Conservation (phyloP, 2,113 vertebrate genomes). For the Chelonoidis abingdonii region DNA sequence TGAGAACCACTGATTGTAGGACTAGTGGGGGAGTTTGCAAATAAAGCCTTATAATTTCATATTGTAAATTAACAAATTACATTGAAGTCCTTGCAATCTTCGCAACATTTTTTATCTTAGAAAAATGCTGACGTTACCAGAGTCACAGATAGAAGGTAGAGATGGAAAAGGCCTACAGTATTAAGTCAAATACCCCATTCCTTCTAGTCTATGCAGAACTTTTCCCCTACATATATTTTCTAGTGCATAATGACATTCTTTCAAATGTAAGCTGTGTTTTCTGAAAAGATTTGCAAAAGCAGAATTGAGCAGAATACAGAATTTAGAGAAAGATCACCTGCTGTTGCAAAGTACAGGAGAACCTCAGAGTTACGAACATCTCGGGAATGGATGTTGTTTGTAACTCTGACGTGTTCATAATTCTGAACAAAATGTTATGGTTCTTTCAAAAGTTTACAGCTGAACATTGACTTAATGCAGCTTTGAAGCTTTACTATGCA, state of each 20-base stretch:
- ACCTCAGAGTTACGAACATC: neutral
- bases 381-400: too few relatives aligned
- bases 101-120: neutral
- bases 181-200: neutral
- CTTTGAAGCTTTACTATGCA: too few relatives aligned
- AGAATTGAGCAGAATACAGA: neutral
- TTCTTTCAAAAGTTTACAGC: too few relatives aligned
- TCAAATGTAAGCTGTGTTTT: neutral
- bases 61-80: neutral
- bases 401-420: too few relatives aligned
- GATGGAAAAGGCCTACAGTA: neutral
- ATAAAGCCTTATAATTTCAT: neutral
- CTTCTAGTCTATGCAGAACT: neutral
- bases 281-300: neutral
- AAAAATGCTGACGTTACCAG: neutral
- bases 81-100: slow-evolving; percentile 6
- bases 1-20: neutral
- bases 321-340: neutral
- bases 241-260: neutral
- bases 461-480: too few relatives aligned
- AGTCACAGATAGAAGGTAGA: neutral
- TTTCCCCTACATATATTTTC: neutral
- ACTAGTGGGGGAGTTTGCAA: neutral
- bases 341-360: neutral
- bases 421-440: too few relatives aligned